Evolutionary conservation across 2,888 invertebrate species (phyloP), one percentile per base, ranked within the genome.

Genomic region (Synanthedon vespiformis): DNA sequence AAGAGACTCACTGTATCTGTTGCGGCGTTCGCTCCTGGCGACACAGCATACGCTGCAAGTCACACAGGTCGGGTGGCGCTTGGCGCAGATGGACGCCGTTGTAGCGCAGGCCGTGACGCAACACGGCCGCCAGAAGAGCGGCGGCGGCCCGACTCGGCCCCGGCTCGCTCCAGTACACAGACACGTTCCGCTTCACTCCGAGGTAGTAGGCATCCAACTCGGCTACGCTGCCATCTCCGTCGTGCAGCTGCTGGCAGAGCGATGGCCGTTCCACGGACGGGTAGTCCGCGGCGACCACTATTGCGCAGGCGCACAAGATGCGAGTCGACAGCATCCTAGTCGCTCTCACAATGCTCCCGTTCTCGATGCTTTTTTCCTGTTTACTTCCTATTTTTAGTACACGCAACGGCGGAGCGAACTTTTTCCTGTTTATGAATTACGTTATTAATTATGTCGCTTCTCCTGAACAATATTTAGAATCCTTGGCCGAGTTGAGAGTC

Each of bases 391-490:
- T 27, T 27, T 8, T 27, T 6, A 63, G 67, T 96, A 96, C 76
- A 90, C 91, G 57, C 95, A 95, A 67, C 93, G 91, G 65, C 90
- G 95, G 40, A 94, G 93, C 77, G 93, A 92, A 62, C 91, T 94
- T 89, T 81, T 96, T 55, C 96, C 96, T 0, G 94, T 95, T 27
- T 27, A 27, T 6, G 5, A 27, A 27, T 27, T 27, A 6, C 27
- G 6, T 27, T 27, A 0, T 27, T 27, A 27, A 6, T 27, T 5
- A 6, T 6, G 2, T 27, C 27, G 27, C 6, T 27, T 27, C 22
- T 27, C 2, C 27, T 27, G 6, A 27, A 27, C 2, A 27, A 27
- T 27, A 27, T 27, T 27, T 27, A 27, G 27, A 27, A 27, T 27
- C 22, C 22, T 27, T 27, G 27, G 6, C 27, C 6, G 27, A 27